phyloP scores from a whole-genome alignment of 2,113 vertebrate species.

The Siniperca knerii region DNA sequence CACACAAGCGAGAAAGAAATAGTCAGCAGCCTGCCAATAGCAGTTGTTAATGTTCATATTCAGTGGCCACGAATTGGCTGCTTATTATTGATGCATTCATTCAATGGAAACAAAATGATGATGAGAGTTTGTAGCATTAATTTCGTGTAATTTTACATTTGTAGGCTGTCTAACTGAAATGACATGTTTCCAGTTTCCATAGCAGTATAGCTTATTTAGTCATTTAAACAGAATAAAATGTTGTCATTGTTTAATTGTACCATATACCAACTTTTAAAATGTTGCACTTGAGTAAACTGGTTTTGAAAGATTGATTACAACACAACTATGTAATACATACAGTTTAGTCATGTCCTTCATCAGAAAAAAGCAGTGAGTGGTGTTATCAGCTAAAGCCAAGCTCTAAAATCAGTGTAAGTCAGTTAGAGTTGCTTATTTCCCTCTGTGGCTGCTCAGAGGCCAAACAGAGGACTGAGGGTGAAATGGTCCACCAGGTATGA shows the following conservation, averaged over 20 bases:
- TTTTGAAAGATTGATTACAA: constrained; percentile 9
- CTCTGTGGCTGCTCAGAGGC: background rate
- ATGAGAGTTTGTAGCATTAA: constrained; percentile 1
- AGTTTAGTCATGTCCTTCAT: background rate
- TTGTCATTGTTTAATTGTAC: background rate
- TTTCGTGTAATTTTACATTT: constrained; percentile 21
- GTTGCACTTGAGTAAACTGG: background rate
- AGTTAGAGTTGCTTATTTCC: background rate
- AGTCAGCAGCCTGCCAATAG: background rate
- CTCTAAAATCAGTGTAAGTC: background rate
- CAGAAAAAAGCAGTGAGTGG: background rate
- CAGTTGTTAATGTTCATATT: background rate
- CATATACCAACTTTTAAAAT: background rate
- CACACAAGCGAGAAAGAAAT: background rate
- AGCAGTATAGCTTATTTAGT: background rate
- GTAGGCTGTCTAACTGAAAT: background rate
- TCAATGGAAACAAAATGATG: constrained; percentile 16
- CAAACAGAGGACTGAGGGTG: background rate
- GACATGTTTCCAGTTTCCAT: background rate
- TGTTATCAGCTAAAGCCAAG: background rate
- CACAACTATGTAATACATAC: constrained; percentile 6
- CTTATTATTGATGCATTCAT: constrained; percentile 1
- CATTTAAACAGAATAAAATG: background rate
- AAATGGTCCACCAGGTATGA: background rate
- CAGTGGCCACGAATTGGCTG: background rate